Base-by-base conservation (phyloP, 2,888 invertebrate genomes). In the Euplagia quadripunctaria region DNA sequence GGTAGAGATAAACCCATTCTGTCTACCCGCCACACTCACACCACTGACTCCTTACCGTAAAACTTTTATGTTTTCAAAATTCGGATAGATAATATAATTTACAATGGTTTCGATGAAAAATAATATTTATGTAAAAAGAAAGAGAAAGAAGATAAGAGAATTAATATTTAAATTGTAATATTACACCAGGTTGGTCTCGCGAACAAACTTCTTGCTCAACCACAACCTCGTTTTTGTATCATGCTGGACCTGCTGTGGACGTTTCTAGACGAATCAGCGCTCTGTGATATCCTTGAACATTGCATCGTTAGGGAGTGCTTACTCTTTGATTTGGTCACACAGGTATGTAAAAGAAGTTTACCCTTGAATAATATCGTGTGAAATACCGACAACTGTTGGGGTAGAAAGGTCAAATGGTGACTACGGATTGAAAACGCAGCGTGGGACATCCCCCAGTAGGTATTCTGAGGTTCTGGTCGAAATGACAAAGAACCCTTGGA, bases 181-280 rank as follows among this genome's bases (percentile, higher is more conserved):
- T 69, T n/a, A 51, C 81, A 84, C 0, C 82, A 94, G 94, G 79
- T 78, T 31, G 89, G 86, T 6, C 82, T 95, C 0, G 82, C 93
- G 1, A 65, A 81, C 0, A 92, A 90, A 69, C 80, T 95, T 51
- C 76, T 92, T 46, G 14, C 84, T 0, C 94, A 93, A 76, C 93
- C 94, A 0, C 93, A 94, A 16, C 87, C 89, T 0, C 88, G 91
- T 0, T 81, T 96, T 0, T 94, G 94, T 66, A 89, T 86, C 0
- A 78, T 95, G 70, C 87, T 97, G 70, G 97, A 97, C 86, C 87
- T 97, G 43, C 90, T 97, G 66, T 97, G 97, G 97, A 96, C 97
- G 0, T 96, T 97, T 76, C 90, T 97, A 64, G 97, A 97, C 87
- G 96, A 96, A 72, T 94, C 96, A 41, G 97, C 97, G 64, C 91